Base-by-base conservation (phyloP, 2,888 invertebrate species). In the Orthosia cruda region DNA sequence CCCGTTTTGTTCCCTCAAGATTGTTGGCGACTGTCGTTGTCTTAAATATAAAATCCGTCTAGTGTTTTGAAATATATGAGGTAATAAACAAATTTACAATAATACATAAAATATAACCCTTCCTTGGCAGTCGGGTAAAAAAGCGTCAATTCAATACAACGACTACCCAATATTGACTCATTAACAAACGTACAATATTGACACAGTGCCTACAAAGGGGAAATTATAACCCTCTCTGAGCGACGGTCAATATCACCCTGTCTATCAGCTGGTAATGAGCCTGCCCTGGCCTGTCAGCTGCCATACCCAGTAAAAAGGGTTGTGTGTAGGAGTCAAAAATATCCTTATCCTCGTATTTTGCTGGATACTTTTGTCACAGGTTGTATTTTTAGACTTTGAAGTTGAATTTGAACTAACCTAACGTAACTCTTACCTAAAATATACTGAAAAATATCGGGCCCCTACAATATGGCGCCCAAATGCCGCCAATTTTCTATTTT, bases 221-320 rank as follows among this genome's bases (percentile, higher is more conserved):
- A 74, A 74, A 67, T 81, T 74, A 23, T 23, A 80, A 63, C 52
- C 16, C 55, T 18, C 4, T 45, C 20, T 26, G 40, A 74, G 16
- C n/a, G 50, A 49, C 64, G 52, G 62, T 58, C 66, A 80, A 57
- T 57, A 45, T 20, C 4, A n/a, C 55, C 18, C 54, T 5, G 26
- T 45, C 63, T 49, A n/a, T 49, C 65, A 47, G 55, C 40, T 54
- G 66, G 58, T 66, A 40, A 65, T 76, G 64, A 62, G 64, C 52
- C 11, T 32, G 12, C 45, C 23, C 52, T 23, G 13, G 9, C 20
- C 77, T 80, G 80, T 81, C 79, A 81, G 23, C 77, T 80, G 79
- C 32, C 80, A 76, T 13, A 3, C 16, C 12, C 13, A 50, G 65
- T 80, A 81, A 80, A 70, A 81, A 80, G 82, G 80, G 80, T 80